phyloP scores from a whole-genome alignment of 2,113 vertebrate genomes.

The Galbula dea region DNA sequence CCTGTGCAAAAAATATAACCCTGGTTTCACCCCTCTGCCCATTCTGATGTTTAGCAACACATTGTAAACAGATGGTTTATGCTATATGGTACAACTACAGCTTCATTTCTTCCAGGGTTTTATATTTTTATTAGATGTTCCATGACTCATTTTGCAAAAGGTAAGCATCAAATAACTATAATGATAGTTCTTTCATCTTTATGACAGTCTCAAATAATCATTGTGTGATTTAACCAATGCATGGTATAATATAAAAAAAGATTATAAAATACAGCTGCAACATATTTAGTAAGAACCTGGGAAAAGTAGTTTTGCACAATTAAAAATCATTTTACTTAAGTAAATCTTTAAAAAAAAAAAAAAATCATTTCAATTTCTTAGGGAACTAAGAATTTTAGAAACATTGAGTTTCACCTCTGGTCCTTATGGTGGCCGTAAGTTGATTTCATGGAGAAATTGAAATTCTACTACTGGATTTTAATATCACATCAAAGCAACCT shows the following conservation, averaged over 20 bases:
- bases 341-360: background rate
- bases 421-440: background rate
- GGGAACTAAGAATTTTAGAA: background rate
- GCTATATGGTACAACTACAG: background rate
- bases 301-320: background rate
- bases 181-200: constrained; percentile 16
- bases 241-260: background rate
- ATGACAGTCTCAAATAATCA: background rate
- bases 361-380: background rate
- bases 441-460: background rate
- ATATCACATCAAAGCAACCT: background rate
- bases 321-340: background rate
- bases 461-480: background rate
- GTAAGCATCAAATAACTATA: background rate
- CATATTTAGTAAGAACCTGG: background rate
- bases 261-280: background rate
- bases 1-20: background rate
- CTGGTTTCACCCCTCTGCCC: background rate
- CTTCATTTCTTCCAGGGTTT: background rate
- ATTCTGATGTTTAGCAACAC: background rate
- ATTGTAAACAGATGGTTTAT: background rate
- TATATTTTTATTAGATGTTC: background rate
- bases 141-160: background rate
- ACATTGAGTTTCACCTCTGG: background rate
- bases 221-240: background rate